phyloP scores from a whole-genome alignment of 1,140 invertebrate genomes.

The Galendromus occidentalis region DNA sequence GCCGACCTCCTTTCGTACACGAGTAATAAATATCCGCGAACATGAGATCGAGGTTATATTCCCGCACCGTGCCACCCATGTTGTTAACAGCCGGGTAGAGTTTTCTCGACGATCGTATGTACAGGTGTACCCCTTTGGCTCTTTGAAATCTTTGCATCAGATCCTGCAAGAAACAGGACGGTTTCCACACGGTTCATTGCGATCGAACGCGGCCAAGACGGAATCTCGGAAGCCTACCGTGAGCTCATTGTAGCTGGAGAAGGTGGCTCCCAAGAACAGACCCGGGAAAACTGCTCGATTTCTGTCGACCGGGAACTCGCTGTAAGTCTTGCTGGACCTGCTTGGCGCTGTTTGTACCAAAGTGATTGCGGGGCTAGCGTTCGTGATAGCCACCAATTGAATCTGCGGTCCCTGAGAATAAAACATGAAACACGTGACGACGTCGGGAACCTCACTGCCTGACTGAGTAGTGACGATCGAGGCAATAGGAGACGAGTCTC shows the following conservation, averaged over 20 bases:
- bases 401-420: too few species aligned
- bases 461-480: too few species aligned
- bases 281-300: background rate
- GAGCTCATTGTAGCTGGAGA: background rate
- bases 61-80: background rate
- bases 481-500: too few species aligned
- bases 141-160: background rate
- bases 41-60: background rate
- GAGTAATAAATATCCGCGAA: slow-evolving; percentile 2
- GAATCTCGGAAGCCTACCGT: background rate
- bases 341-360: background rate
- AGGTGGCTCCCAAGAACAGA: background rate
- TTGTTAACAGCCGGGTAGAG: background rate
- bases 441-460: too few species aligned
- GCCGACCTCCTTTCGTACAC: background rate
- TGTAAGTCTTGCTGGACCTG: background rate
- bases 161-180: background rate
- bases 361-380: too few species aligned
- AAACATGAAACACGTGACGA: too few species aligned
- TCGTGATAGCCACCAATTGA: too few species aligned
- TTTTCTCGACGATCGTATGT: background rate
- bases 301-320: background rate
- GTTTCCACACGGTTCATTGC: too few species aligned
- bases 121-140: slow-evolving; percentile 4
- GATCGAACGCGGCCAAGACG: too few species aligned